Evolutionary conservation across 2,888 invertebrate species (phyloP), one percentile per base, ranked within the genome.

Genomic region (Aproaerema taeniolella): DNA sequence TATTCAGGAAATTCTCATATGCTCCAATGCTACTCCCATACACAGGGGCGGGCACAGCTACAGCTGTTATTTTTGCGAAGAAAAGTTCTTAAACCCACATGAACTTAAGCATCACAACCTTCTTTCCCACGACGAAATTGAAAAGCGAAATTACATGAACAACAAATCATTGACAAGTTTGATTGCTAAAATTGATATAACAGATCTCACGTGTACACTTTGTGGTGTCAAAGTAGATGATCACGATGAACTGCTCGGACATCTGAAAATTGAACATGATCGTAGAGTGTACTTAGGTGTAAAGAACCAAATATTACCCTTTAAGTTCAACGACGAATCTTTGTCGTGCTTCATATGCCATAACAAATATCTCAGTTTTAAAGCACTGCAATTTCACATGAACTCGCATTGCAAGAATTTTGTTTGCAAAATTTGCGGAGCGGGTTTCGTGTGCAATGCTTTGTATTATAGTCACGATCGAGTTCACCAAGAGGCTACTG

Each of bases 361-460:
- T 0, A 45, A 47, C 1, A 32, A 43, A 0, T 59, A 53, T 33
- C 41, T 43, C 53, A 46, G 5, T 63, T 67, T 67, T 41, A 67
- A 69, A 43, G 57, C 61, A 12, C 46, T 81, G 2, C 52, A 69
- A 2, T 72, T 76, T n/a, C 81, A 81, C 26, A 80, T 81, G 79
- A 71, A 77, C 25, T 49, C 58, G 0, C 82, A 82, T 41, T 77
- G 68, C 33, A 61, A 70, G 34, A 81, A 81, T 45, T 77, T 62
- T 25, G 50, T 71, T 1, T 82, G 81, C 32, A 63, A 69, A 2
- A 55, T 61, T 2, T 82, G 81, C 39, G 65, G 72, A 20, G 67
- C 71, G 0, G 79, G 79, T 0, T 80, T 78, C 26, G 68, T 0
- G 4, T 52, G 55, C 8, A 71, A 73, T 12, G 55, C 9, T n/a